Percentiles rank a stretch among this genome's conserved stretches.
These are phyloP conservation scores for Ochropleura plecta DNA, from an alignment of 2,888 invertebrate genomes.

Conservation along the genomic window DNA sequence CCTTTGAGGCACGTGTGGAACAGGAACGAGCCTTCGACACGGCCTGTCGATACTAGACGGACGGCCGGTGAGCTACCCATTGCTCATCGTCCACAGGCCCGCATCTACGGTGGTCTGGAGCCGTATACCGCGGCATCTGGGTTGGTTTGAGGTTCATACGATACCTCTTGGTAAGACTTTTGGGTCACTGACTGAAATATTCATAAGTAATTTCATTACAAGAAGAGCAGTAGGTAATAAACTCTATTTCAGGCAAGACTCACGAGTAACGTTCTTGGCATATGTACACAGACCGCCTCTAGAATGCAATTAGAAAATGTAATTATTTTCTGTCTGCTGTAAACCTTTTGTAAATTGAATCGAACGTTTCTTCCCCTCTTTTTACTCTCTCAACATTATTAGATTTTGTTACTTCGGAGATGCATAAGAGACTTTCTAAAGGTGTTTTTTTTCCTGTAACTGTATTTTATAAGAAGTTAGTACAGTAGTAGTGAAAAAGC, in stretches of 20 bases:
- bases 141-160: no score
- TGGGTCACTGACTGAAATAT: background rate
- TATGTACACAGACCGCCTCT: conserved; percentile 27
- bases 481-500: no score
- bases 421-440: background rate
- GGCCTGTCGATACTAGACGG: no score
- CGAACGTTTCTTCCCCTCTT: conserved; percentile 11
- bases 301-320: conserved; percentile 55
- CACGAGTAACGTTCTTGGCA: conserved; percentile 25
- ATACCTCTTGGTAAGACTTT: no score
- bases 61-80: no score
- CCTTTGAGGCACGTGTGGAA: no score
- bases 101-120: no score
- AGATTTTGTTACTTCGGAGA: conserved; percentile 1
- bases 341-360: conserved; percentile 44
- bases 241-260: conserved; percentile 7
- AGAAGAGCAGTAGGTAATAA: background rate
- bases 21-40: no score
- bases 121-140: no score
- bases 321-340: conserved; percentile 45
- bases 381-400: conserved; percentile 10
- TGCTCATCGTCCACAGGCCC: no score
- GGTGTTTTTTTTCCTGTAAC: background rate
- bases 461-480: background rate
- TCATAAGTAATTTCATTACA: background rate